Percentiles rank a stretch among this genome's conserved stretches.
phyloP scores from a whole-genome alignment of 2,888 invertebrate species.

The Lepidocyrtoides sp. region DNA sequence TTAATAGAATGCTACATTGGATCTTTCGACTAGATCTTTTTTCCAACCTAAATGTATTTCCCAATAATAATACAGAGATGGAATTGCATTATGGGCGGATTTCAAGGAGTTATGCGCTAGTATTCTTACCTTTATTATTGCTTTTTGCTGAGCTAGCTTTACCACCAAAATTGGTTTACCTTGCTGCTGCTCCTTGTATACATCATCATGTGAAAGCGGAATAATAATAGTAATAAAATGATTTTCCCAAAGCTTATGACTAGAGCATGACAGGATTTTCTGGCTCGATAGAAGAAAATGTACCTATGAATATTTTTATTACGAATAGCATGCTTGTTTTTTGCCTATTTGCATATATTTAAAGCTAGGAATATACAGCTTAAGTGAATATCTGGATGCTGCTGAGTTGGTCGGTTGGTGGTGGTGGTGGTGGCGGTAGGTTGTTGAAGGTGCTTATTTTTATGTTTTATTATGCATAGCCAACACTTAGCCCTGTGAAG shows the following conservation, averaged over 20 bases:
- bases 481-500: constrained; percentile 13
- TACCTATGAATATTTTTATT: neutral
- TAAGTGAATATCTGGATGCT: too few relatives aligned
- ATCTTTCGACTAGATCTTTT: neutral
- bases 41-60: neutral
- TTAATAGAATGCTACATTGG: neutral
- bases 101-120: neutral
- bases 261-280: neutral
- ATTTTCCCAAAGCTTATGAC: neutral
- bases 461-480: constrained; percentile 48
- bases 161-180: neutral
- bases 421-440: neutral
- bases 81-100: neutral
- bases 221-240: too few relatives aligned
- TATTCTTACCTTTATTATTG: too few relatives aligned
- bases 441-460: constrained; percentile 30
- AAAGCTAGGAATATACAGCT: too few relatives aligned
- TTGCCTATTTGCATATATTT: too few relatives aligned
- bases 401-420: neutral
- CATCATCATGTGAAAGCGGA: too few relatives aligned
- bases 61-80: neutral
- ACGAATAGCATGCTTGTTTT: neutral
- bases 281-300: neutral
- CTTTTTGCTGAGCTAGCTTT: constrained; percentile 26
- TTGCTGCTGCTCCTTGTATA: too few relatives aligned